Conservation (phyloP, 2,113 vertebrate genomes). For the Alosa alosa region DNA sequence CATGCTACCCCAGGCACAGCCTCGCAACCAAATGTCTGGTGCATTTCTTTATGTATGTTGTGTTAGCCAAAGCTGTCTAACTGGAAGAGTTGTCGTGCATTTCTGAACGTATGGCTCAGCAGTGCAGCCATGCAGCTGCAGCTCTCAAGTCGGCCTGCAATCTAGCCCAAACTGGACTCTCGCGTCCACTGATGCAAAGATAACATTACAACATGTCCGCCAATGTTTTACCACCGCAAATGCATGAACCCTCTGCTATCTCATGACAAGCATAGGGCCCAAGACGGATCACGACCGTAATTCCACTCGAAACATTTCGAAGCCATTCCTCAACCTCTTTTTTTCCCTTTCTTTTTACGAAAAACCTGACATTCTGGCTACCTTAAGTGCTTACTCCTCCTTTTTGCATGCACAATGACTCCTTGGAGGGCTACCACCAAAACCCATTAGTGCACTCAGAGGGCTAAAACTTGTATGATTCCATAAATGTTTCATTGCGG, state of each 20-base stretch:
- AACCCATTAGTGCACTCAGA: conserved; percentile 85
- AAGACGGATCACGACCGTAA: not conserved
- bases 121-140: not conserved
- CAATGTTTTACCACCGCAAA: conserved; percentile 12
- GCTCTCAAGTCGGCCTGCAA: not conserved
- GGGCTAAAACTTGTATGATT: conserved; percentile 88
- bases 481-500: conserved; percentile 85
- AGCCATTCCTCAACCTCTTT: conserved; percentile 38
- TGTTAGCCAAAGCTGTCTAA: not conserved
- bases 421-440: conserved; percentile 75
- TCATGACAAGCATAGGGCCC: not conserved
- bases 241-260: conserved; percentile 31
- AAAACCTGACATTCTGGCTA: conserved; percentile 66
- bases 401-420: conserved; percentile 77
- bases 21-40: not conserved
- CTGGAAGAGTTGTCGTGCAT: not conserved
- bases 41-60: not conserved
- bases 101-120: not conserved
- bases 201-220: conserved; percentile 2
- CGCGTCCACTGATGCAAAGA: not conserved
- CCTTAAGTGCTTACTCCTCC: conserved; percentile 67
- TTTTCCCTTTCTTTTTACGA: conserved; percentile 45
- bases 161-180: not conserved
- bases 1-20: not conserved
- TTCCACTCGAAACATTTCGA: not conserved